Conservation (phyloP, 2,113 vertebrate species). For the Atherinomorus stipes region DNA sequence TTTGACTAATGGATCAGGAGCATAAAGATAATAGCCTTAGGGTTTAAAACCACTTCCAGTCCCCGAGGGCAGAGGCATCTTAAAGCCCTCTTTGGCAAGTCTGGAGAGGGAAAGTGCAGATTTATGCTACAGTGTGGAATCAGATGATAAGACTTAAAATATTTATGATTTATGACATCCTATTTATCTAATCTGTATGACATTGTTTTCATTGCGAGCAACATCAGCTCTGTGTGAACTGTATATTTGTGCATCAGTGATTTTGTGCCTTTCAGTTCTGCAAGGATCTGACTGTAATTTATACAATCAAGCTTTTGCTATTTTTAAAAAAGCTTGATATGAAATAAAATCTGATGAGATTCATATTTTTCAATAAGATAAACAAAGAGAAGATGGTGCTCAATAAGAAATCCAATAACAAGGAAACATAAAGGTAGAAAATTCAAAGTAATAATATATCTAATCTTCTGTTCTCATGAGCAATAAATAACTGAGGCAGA, state of each 20-base stretch:
- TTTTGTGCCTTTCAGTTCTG: constrained; percentile 40
- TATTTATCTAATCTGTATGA: constrained; percentile 12
- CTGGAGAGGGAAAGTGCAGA: constrained; percentile 23
- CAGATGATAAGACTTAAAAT: constrained; percentile 6
- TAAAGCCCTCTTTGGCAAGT: constrained; percentile 15
- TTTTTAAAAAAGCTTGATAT: constrained; percentile 76
- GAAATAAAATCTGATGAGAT: constrained; percentile 73
- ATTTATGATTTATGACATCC: neutral
- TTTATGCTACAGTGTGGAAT: constrained; percentile 12
- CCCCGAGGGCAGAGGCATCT: constrained; percentile 32
- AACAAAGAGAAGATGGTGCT: constrained; percentile 63
- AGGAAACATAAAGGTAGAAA: neutral
- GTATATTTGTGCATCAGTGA: constrained; percentile 16
- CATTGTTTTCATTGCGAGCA: constrained; percentile 8
- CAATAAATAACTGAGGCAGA: constrained; percentile 43
- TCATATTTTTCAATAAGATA: constrained; percentile 80
- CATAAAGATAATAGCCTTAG: constrained; percentile 40
- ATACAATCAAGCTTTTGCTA: constrained; percentile 79
- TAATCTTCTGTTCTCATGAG: constrained; percentile 66
- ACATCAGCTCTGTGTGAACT: constrained; percentile 10
- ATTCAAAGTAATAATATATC: constrained; percentile 56
- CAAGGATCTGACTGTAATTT: constrained; percentile 61
- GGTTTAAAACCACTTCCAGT: constrained; percentile 21
- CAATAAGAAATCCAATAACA: constrained; percentile 44
- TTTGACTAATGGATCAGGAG: constrained; percentile 60